phyloP scores from a whole-genome alignment of 53 echinoderm and acorn worm genomes.

The Paracentrotus lividus region DNA sequence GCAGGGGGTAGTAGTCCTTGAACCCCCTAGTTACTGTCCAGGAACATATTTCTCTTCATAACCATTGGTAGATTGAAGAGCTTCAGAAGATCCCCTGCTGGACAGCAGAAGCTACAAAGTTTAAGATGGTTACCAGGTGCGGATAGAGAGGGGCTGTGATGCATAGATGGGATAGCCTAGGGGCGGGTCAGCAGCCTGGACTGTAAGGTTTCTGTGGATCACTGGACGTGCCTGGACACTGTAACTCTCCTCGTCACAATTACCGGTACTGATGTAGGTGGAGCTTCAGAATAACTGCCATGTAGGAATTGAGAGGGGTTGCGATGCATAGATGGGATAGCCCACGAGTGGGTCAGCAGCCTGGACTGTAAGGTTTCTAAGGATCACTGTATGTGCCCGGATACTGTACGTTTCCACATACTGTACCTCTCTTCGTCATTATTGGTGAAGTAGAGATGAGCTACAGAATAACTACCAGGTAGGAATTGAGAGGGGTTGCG shows the following conservation, averaged over 20 bases:
- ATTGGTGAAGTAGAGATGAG: background rate
- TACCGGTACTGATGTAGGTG: too few species aligned
- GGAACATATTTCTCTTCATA: background rate
- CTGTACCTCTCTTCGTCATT: background rate
- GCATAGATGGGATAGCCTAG: too few species aligned
- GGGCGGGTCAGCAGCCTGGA: conserved; percentile 89
- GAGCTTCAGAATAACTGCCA: conserved; percentile 37
- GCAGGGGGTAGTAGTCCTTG: too few species aligned
- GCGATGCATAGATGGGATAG: conserved; percentile 85
- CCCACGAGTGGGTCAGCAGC: conserved; percentile 85
- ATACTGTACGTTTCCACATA: too few species aligned
- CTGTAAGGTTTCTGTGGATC: conserved; percentile 85
- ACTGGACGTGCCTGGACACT: conserved; percentile 91
- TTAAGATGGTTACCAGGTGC: conserved; percentile 49
- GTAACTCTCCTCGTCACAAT: conserved; percentile 93
- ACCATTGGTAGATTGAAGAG: too few species aligned
- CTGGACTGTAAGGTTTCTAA: conserved; percentile 71
- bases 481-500: conserved; percentile 83
- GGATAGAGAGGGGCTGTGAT: too few species aligned
- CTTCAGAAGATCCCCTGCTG: too few species aligned
- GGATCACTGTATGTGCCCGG: background rate
- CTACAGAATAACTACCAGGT: conserved; percentile 42
- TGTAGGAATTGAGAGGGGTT: conserved; percentile 81
- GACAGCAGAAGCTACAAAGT: too few species aligned
- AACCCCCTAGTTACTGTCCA: too few species aligned